Base-by-base conservation (phyloP, 2,113 vertebrate species). In the Cyprinodon tularosa region DNA sequence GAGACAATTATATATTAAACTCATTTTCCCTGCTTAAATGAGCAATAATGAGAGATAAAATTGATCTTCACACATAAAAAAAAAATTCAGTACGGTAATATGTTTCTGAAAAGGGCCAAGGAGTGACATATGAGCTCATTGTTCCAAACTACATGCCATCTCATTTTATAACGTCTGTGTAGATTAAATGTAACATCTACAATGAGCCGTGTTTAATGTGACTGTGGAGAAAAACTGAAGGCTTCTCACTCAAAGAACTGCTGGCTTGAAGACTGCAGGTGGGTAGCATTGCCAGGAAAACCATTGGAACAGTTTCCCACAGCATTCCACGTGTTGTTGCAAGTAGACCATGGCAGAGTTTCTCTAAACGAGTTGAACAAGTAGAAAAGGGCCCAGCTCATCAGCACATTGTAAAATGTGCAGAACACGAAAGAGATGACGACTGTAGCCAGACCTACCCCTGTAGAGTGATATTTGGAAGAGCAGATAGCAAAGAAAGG, bases 171-270 rank as follows among this genome's bases (percentile, higher is more conserved):
- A n/a, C 9, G 17, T 53, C 5, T 17, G 17, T 53, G 17, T 53
- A n/a, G 20, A 53, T 53, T 53, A 53, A 53, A n/a, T 53, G 50
- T 2, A 62, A 38, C 2, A 59, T 59, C 57, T n/a, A 45, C 44
- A 45, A 45, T 42, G 4, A 4, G 42, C 44, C 9, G 9, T 45
- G 44, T 45, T 45, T 45, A 11, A 12, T 10, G 9, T 38, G 6
- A 14, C 13, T 59, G 12, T 44, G 38, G 69, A 80, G 9, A 53
- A 20, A 40, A 36, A 62, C 13, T 57, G 4, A 62, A 12, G 3
- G 57, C 1, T 70, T 72, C 93, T 95, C 48, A 95, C 94, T 95
- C 93, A 71, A 94, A 95, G 84, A 90, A 95, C 86, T 95, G 94
- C 17, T 95, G 94, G 82, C 93, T 94, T 62, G 93, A 88, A 1